Percentiles rank a stretch among this genome's conserved stretches.
phyloP scores from a whole-genome alignment of 2,113 vertebrate species.

The Xiphias gladius region DNA sequence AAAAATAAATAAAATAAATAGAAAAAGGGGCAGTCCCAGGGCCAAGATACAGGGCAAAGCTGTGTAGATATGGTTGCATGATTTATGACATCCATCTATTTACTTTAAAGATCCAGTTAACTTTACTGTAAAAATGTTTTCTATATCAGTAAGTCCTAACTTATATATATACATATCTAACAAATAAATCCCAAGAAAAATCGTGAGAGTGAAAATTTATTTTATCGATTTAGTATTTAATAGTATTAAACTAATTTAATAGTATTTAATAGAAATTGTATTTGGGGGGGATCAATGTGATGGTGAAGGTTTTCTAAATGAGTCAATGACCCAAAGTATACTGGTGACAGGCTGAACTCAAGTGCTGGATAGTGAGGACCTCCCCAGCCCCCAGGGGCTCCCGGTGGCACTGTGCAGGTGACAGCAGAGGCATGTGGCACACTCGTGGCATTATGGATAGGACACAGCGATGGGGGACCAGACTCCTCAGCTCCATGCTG shows the following conservation, averaged over 20 bases:
- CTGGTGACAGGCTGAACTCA: constrained; percentile 66
- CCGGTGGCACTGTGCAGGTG: constrained; percentile 71
- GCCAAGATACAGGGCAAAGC: constrained; percentile 34
- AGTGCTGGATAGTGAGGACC: constrained; percentile 61
- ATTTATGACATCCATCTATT: constrained; percentile 64
- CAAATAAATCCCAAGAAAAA: not conserved
- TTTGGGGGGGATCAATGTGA: constrained; percentile 53
- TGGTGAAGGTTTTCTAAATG: constrained; percentile 58
- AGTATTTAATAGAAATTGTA: too few relatives aligned
- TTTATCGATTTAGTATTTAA: not conserved
- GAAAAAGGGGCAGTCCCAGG: constrained; percentile 31
- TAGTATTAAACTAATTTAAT: too few relatives aligned
- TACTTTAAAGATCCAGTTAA: constrained; percentile 54
- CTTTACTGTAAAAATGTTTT: constrained; percentile 40
- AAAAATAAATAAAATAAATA: constrained; percentile 48
- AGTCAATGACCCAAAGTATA: constrained; percentile 61
- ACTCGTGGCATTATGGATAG: constrained; percentile 80
- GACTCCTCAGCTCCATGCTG: constrained; percentile 79
- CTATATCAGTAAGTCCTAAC: constrained; percentile 14
- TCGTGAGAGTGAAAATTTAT: not conserved
- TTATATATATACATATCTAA: not conserved
- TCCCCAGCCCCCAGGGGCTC: constrained; percentile 61
- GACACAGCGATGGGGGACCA: constrained; percentile 75
- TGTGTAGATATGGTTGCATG: constrained; percentile 53
- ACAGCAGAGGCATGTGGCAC: constrained; percentile 81